A percentile compares a stretch with the other conserved stretches of the same genome.
These are phyloP conservation scores for Amiota mariae DNA, from an alignment of 2,888 invertebrate genomes.

Conservation along the genomic window DNA sequence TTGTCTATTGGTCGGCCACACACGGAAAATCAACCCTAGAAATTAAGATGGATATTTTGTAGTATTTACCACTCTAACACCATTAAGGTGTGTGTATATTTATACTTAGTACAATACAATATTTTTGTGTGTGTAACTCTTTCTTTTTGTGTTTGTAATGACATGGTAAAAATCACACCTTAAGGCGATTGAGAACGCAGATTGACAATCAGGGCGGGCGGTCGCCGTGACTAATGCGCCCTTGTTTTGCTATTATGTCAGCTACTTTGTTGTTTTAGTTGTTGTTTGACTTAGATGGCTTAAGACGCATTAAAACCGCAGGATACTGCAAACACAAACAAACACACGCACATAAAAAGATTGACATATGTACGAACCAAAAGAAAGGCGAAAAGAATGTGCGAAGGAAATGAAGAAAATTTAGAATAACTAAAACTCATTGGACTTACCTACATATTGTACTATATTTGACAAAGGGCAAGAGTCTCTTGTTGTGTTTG, in stretches of 20 bases:
- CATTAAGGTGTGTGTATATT: constrained; percentile 13
- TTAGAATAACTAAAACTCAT: not conserved
- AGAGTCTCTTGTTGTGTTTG: constrained; percentile 49
- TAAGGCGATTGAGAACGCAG: constrained; percentile 39
- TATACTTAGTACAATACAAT: not conserved
- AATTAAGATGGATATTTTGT: no score
- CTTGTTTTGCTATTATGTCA: constrained; percentile 58
- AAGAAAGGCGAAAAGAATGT: constrained; percentile 3
- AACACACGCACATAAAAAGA: no score
- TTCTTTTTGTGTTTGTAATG: constrained; percentile 50
- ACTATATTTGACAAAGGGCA: constrained; percentile 19
- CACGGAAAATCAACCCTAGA: constrained; percentile 33
- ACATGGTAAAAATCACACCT: constrained; percentile 70
- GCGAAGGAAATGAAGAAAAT: not conserved
- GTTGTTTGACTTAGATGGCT: constrained; percentile 39
- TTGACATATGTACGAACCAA: not conserved
- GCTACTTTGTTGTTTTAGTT: constrained; percentile 40
- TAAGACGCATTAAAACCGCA: constrained; percentile 64
- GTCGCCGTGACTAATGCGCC: constrained; percentile 53
- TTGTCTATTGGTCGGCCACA: constrained; percentile 52
- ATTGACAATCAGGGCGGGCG: constrained; percentile 66
- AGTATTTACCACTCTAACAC: not conserved
- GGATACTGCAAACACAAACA: constrained; percentile 47
- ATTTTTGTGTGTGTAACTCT: constrained; percentile 25
- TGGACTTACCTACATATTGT: no score